Evolutionary conservation across 2,888 invertebrate genomes (phyloP).

Genomic region (Aplocera efformata): DNA sequence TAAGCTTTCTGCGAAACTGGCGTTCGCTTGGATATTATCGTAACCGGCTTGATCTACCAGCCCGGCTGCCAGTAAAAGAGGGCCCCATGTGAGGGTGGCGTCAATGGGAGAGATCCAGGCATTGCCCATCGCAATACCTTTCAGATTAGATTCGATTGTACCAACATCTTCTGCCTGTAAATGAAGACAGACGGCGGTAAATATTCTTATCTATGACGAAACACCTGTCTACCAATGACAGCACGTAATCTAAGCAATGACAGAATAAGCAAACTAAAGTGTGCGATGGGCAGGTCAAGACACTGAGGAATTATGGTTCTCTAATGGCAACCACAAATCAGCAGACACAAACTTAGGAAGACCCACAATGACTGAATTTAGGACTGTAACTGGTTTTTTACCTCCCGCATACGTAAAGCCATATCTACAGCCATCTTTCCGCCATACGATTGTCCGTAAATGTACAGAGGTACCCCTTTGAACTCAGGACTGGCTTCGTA

Average conservation of each 20-base stretch:
- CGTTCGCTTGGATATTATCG: constrained; percentile 78
- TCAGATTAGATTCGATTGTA: constrained; percentile 84
- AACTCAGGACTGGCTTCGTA: constrained; percentile 85
- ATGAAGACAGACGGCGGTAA: too few relatives aligned
- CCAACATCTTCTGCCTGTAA: constrained; percentile 82
- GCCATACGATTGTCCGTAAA: constrained; percentile 94
- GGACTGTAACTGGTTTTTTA: constrained; percentile 35
- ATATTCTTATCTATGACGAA: too few relatives aligned
- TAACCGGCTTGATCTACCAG: constrained; percentile 85
- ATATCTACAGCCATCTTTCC: constrained; percentile 96
- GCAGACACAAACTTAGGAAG: too few relatives aligned
- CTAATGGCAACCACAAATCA: too few relatives aligned
- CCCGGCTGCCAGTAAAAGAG: constrained; percentile 86
- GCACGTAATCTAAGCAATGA: too few relatives aligned
- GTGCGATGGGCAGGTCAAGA: too few relatives aligned
- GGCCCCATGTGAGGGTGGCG: constrained; percentile 91
- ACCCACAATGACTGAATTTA: neutral
- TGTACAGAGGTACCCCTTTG: constrained; percentile 86
- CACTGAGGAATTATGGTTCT: too few relatives aligned
- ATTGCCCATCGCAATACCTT: constrained; percentile 91
- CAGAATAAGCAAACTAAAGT: too few relatives aligned
- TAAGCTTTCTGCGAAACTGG: constrained; percentile 76
- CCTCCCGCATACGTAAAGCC: constrained; percentile 81
- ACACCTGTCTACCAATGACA: too few relatives aligned
- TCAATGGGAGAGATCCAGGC: constrained; percentile 95